Base-by-base conservation (phyloP, 2,888 invertebrate genomes). In the Mesorhabditis belari region DNA sequence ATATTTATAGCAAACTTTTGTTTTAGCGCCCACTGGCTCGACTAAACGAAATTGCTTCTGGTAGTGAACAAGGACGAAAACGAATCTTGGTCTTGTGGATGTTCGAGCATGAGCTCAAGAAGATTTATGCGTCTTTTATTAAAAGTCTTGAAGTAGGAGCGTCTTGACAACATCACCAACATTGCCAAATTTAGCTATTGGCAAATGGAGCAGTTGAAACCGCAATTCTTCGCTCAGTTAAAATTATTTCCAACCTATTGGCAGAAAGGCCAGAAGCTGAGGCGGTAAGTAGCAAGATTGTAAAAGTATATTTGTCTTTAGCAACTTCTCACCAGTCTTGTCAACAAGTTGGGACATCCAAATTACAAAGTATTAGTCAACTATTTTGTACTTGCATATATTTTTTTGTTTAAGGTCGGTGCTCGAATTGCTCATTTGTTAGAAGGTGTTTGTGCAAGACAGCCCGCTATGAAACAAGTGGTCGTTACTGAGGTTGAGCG, bases 331-430 rank as follows among this genome's bases (percentile, higher is more conserved):
- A 85, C 87, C 0, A 86, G 89, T 80, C 83, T 98, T 54, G 88
- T 94, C 3, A 96, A 98, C 82, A 96, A 98, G 82, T 85, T 98
- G 9, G 96, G 96, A 12, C 96, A 98, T 84, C 94, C 95, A 0
- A 87, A 87, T 9, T 87, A 88, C 71, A 89, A 90, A 75, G 44
- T 35, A 35, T 35, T n/a, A n/a, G n/a, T n/a, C n/a, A n/a, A 35
- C n/a, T 35, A 35, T 35, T 35, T 35, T 17, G n/a, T n/a, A 35
- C 12, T 35, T 35, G 12, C n/a, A n/a, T 35, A 35, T 35, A 35
- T n/a, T n/a, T n/a, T n/a, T 35, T 35, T 9, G 12, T 35, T 35
- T n/a, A 9, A 35, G 44, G 88, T 95, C 0, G 92, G 91, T 0
- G 89, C 93, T 0, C 90, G 91, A 83, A 88, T 90, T 0, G 87